A percentile compares a stretch with the other conserved stretches of the same genome.
Evolutionary conservation across 2,888 invertebrate species (phyloP).

Genomic region (Netelia virgata): DNA sequence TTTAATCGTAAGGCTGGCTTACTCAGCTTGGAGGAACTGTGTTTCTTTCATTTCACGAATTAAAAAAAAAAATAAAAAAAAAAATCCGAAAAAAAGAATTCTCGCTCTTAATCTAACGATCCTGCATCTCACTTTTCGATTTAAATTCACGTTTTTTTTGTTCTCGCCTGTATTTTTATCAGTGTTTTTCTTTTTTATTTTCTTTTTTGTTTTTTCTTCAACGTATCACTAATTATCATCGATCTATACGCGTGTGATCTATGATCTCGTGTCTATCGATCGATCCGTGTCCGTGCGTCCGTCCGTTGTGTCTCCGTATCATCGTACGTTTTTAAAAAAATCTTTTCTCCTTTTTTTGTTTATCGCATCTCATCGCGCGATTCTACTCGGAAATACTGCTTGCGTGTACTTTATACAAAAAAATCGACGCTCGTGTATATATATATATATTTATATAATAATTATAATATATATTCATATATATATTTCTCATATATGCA

Average conservation of each 20-base stretch:
- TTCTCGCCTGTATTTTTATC: conserved; percentile 29
- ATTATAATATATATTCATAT: conserved; percentile 70
- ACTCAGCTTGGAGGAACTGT: conserved; percentile 84
- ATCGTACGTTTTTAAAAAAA: no score
- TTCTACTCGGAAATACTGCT: conserved; percentile 79
- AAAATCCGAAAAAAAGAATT: conserved; percentile 47
- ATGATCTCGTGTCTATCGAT: conserved; percentile 42
- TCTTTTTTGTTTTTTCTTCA: conserved; percentile 4
- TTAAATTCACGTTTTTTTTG: conserved; percentile 19
- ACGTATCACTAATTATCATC: conserved; percentile 47
- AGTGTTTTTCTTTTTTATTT: conserved; percentile 10
- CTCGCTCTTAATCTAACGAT: conserved; percentile 41
- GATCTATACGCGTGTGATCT: conserved; percentile 53
- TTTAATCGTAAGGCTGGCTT: conserved; percentile 84
- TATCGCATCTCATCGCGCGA: conserved; percentile 47
- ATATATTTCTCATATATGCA: conserved; percentile 69
- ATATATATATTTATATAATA: conserved; percentile 67
- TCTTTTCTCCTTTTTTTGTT: neutral
- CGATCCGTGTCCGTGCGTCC: conserved; percentile 3
- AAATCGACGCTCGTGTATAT: conserved; percentile 72
- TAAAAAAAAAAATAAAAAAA: conserved; percentile 46
- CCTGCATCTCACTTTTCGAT: conserved; percentile 28
- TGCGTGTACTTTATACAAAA: conserved; percentile 79
- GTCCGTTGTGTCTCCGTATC: no score
- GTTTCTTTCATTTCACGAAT: conserved; percentile 77